Conservation (phyloP, 1,140 invertebrate genomes). For the Neodiprion virginianus region DNA sequence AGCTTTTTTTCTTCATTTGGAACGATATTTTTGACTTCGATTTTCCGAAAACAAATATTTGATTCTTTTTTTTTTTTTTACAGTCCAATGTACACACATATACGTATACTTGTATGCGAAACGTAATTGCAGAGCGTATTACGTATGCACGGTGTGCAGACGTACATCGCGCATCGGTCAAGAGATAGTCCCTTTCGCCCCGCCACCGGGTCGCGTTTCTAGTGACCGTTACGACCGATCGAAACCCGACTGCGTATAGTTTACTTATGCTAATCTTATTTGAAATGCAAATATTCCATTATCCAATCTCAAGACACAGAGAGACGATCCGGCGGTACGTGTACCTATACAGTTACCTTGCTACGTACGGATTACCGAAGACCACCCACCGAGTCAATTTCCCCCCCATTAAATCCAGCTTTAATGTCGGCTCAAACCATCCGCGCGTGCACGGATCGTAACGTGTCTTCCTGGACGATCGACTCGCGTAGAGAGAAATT, state of each 20-base stretch:
- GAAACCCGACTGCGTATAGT: neutral
- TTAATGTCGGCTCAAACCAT: neutral
- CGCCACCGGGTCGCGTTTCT: neutral
- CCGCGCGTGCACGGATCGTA: no score
- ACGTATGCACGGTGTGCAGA: no score
- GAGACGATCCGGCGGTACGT: neutral
- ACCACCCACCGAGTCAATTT: neutral
- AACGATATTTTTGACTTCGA: neutral
- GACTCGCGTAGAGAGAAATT: no score
- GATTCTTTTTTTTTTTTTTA: neutral
- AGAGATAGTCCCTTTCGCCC: no score
- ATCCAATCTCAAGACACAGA: neutral
- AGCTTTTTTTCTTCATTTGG: neutral
- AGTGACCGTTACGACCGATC: neutral
- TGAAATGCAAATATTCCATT: slow-evolving; percentile 3
- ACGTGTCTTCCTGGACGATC: no score
- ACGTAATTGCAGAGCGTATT: no score
- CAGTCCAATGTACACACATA: neutral
- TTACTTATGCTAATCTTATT: neutral
- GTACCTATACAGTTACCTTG: no score
- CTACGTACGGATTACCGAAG: neutral
- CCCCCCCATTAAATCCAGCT: neutral
- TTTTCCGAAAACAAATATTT: neutral
- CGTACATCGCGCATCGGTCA: no score
- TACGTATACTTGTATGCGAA: neutral